These are phyloP conservation scores for Pipa parva DNA, from an alignment of 2,113 vertebrate genomes.

Conservation along the genomic window DNA sequence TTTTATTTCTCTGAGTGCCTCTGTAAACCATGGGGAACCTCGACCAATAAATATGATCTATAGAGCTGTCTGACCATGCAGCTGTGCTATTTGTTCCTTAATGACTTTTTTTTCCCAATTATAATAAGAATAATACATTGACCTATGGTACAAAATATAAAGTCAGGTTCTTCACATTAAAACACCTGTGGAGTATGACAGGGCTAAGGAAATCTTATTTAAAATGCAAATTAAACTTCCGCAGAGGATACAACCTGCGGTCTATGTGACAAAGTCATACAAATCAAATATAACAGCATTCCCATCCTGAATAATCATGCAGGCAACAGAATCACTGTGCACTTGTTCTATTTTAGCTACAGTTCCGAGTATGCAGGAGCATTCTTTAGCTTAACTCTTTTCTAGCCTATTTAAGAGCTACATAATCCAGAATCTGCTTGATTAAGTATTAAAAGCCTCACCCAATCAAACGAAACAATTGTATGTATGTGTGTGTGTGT, in stretches of 20 bases:
- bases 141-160: conserved; percentile 4
- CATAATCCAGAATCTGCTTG: no score
- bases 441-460: no score
- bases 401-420: no score
- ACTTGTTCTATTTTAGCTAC: not conserved
- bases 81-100: conserved; percentile 8
- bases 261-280: conserved; percentile 3
- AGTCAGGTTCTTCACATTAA: not conserved
- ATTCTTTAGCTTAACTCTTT: not conserved
- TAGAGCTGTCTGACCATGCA: not conserved
- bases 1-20: not conserved
- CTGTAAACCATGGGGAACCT: not conserved
- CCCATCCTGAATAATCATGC: not conserved
- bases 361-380: not conserved
- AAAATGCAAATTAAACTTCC: conserved; percentile 10
- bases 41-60: conserved; percentile 6
- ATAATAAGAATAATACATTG: conserved; percentile 31
- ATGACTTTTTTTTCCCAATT: conserved; percentile 27
- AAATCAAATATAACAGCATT: not conserved
- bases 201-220: conserved; percentile 5
- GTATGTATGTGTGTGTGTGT: no score
- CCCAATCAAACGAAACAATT: no score
- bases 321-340: not conserved
- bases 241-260: not conserved
- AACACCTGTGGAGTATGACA: conserved; percentile 6